Evolutionary conservation across 2,113 vertebrate species (phyloP).

Genomic region (Ursus arctos): DNA sequence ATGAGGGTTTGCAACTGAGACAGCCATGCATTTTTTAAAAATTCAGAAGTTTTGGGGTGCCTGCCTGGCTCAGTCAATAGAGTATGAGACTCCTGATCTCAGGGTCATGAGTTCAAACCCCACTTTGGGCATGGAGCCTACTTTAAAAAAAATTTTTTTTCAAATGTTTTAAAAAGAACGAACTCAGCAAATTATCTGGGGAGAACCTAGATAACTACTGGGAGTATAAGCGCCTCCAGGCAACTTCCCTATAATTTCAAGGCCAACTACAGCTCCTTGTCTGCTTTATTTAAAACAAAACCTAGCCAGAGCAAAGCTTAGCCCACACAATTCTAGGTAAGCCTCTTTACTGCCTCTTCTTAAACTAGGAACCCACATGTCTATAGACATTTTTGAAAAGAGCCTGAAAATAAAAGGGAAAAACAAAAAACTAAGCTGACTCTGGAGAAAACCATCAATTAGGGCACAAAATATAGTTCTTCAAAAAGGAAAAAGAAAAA

Average conservation of each 20-base stretch:
- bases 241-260: background rate
- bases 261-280: background rate
- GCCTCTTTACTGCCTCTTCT: background rate
- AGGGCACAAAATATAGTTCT: background rate
- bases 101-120: background rate
- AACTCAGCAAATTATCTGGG: background rate
- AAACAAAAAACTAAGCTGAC: background rate
- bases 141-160: background rate
- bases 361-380: background rate
- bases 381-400: background rate
- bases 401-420: background rate
- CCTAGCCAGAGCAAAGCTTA: background rate
- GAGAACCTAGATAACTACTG: background rate
- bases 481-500: background rate
- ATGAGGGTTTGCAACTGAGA: background rate
- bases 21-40: background rate
- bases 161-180: background rate
- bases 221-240: background rate
- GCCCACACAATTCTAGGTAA: background rate
- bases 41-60: background rate
- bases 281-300: constrained; percentile 6
- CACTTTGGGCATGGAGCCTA: background rate
- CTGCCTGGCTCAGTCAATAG: background rate
- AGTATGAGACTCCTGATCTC: background rate
- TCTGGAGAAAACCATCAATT: background rate